Evolutionary conservation across 2,797 vertebrate genomes (phyloP), one percentile per base, ranked within the genome.

Genomic region (Agapornis canus): DNA sequence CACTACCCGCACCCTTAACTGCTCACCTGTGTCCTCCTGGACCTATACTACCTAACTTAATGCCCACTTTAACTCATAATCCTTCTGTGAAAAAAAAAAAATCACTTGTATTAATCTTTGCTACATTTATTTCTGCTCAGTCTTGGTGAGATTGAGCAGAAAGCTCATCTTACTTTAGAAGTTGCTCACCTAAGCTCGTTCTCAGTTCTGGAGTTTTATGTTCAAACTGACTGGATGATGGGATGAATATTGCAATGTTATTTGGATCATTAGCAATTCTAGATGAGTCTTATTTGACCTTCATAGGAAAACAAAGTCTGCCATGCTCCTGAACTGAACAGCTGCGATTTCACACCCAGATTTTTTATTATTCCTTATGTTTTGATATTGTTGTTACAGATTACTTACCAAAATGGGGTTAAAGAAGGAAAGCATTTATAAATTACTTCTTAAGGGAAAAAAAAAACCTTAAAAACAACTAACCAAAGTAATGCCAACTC

Each of bases 51-150:
- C 27, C n/a, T 64, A 43, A 79, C 10, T 76, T 32, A 45, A 85
- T 13, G 17, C 6, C 26, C 31, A 40, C 9, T 84, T 73, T 56
- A 69, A 39, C 35, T 76, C 17, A 49, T 16, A 61, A 52, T 13
- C 8, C 10, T 86, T 80, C 51, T 59, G 13, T 35, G 35, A 35
- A 35, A 13, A 6, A 23, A 57, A 56, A 57, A 2, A 13, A 13
- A 31, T 10, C 1, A 0, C 11, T 73, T 79, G 1, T 35, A 11
- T 63, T 89, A 66, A 37, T 26, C 12, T 52, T 18, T 37, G 15
- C 8, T 12, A 13, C 1, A 1, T 47, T 91, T 6, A 1, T 37
- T 85, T 72, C 42, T 82, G 17, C 18, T 68, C 4, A 0, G 0
- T 40, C 27, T 64, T 52, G 17, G 11, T 68, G 40, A 71, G 39